A percentile compares a stretch with the other conserved stretches of the same genome.
phyloP scores from a whole-genome alignment of 2,888 invertebrate species.

The Spicauda simplicius region DNA sequence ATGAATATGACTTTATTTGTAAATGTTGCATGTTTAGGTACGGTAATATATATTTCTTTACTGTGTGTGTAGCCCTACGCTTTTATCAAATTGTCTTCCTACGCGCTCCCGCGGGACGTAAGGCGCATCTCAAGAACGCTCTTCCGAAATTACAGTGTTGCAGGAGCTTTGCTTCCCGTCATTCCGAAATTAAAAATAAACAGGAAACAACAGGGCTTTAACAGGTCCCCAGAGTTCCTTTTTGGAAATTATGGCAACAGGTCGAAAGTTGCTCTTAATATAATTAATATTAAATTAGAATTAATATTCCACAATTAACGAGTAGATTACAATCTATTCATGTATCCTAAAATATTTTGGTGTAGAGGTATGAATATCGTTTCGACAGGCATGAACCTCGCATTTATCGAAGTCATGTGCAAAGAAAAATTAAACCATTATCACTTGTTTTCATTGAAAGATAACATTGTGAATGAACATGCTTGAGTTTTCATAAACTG shows the following conservation, averaged over 20 bases:
- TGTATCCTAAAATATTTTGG: too few relatives aligned
- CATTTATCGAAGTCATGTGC: too few relatives aligned
- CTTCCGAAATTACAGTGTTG: slow-evolving; percentile 44
- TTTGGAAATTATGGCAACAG: not conserved
- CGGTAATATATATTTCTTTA: not conserved
- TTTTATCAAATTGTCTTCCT: slow-evolving; percentile 27
- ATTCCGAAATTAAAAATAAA: slow-evolving; percentile 9
- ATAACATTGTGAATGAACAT: too few relatives aligned
- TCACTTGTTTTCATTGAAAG: too few relatives aligned
- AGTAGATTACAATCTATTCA: too few relatives aligned
- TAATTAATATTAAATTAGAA: not conserved
- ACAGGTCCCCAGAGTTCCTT: not conserved
- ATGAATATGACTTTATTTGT: too few relatives aligned
- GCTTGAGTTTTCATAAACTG: too few relatives aligned
- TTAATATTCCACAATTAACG: too few relatives aligned
- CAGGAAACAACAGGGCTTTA: not conserved
- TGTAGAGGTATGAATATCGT: too few relatives aligned
- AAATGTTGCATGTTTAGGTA: too few relatives aligned
- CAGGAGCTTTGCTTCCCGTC: slow-evolving; percentile 6
- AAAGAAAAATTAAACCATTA: too few relatives aligned
- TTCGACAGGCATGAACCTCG: too few relatives aligned
- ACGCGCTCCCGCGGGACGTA: slow-evolving; percentile 53
- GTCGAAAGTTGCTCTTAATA: not conserved
- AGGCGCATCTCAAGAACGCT: slow-evolving; percentile 55
- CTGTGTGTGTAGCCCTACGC: slow-evolving; percentile 2